Percentiles rank a stretch among this genome's conserved stretches.
Conservation (phyloP, 53 echinoderm and acorn worm species). For the Antedon mediterranea region DNA sequence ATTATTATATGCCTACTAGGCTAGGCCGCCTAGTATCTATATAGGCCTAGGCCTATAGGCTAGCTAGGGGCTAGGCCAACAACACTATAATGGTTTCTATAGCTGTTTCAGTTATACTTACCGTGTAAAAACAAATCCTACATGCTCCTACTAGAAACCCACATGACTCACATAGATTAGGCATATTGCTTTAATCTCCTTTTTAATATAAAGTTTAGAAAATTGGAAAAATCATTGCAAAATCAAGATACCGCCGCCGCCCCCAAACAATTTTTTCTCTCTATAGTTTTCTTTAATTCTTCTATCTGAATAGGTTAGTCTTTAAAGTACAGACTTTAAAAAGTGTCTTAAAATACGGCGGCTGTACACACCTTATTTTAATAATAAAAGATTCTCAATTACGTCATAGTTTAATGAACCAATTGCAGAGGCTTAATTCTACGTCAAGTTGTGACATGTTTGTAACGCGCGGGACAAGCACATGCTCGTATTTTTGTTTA, state of each 20-base stretch:
- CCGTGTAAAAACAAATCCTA: conserved; percentile 30
- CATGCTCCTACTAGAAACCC: conserved; percentile 27
- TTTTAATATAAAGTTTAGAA: neutral
- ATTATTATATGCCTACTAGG: too few relatives aligned
- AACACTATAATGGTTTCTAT: too few relatives aligned
- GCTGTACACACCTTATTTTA: neutral
- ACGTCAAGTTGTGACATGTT: neutral
- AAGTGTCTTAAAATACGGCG: neutral
- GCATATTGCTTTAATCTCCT: neutral
- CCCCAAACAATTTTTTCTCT: too few relatives aligned
- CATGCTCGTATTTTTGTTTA: too few relatives aligned
- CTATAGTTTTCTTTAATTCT: too few relatives aligned
- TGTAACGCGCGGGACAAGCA: too few relatives aligned
- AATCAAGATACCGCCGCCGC: neutral
- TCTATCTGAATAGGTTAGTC: too few relatives aligned
- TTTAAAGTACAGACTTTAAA: neutral
- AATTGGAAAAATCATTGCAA: neutral
- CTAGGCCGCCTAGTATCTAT: too few relatives aligned
- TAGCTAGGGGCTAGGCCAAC: too few relatives aligned
- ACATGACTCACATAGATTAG: conserved; percentile 23
- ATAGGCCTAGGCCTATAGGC: too few relatives aligned
- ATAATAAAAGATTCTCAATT: neutral
- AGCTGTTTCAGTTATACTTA: too few relatives aligned
- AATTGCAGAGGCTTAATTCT: neutral
- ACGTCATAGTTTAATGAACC: neutral